Evolutionary conservation across 2,113 vertebrate species (phyloP), one percentile per base, ranked within the genome.

Genomic region (Sardina pilchardus): DNA sequence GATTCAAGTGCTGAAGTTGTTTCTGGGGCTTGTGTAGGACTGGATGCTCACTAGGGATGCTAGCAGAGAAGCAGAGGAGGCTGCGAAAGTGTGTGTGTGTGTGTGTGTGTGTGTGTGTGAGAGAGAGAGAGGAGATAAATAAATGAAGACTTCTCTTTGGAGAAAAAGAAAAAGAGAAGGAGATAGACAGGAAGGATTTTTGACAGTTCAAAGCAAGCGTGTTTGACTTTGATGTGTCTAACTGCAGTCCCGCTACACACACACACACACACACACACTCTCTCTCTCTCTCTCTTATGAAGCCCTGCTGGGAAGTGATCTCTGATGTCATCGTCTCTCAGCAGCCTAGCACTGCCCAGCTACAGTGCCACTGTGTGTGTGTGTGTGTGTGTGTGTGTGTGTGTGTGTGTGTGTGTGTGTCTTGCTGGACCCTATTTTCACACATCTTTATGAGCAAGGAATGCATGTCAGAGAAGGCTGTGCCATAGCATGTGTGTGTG

Each of bases 151-250:
- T 47, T 47, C 45, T 47, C 45, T 47, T 9, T 12, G 12, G 5
- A 47, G 45, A 39, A 39, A 39, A 39, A 39, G 39, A 39, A 39
- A 39, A 4, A n/a, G 53, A 84, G 4, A 39, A 4, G 39, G 47
- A 48, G 47, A 48, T 1, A 48, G 47, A 48, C 8, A 6, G 47
- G 63, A 30, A 34, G 86, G 86, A 91, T 90, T 88, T 81, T 88
- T 93, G 89, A 93, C 89, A 91, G 91, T 92, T 94, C 92, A 94
- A 95, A 94, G 90, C 90, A 83, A 87, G 83, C 80, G 71, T n/a
- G 44, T 88, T 86, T 50, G 34, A 14, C 91, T 93, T 93, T 94
- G 91, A 94, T 91, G 91, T 83, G 84, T 83, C 81, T 82, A 26
- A 84, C 83, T 59, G 67, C 21, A 21, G 36, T 63, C 43, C 44